Base-by-base conservation (phyloP, 1,140 invertebrate species). In the Anadara kagoshimensis region DNA sequence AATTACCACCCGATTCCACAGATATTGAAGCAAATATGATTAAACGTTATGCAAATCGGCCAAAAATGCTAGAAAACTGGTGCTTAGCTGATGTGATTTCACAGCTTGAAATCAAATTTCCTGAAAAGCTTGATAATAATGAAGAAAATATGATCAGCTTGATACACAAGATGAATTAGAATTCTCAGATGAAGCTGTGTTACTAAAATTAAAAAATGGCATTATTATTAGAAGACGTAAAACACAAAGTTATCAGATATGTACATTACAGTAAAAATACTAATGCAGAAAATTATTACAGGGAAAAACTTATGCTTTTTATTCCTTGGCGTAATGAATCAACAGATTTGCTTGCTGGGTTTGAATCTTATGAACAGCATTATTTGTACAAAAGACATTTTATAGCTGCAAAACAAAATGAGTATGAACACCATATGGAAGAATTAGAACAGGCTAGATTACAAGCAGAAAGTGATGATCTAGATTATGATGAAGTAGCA, bases 51-150 rank as follows among this genome's bases (percentile, higher is more conserved):
- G 11, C 66, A 69, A 68, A 69, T 41, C 22, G 73, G 41, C 73
- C 71, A 67, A 68, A 44, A 36, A 4, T 16, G 18, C 57, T 68
- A n/a, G 57, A 73, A 47, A 61, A 63, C 54, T 72, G 47, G 41
- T 76, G 75, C 41, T 51, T 76, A 36, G 69, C 75, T 64, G 69
- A 73, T 58, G 68, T 58, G 51, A 64, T 74, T 11, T 73, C 71
- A 16, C 24, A 73, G 45, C 53, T 75, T 22, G 71, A 74, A 44
- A 58, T 73, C 20, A 69, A 64, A 26, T 78, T 67, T 54, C 66
- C 58, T 51, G 29, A 72, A 65, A 57, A 63, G 44, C 0, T 24
- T 18, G 12, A 24, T 58, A 5, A 57, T 12, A 22, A 71, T 29
- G 24, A 63, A 43, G 45, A 67, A 29, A n/a, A 41, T 47, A 61